Conservation (phyloP, 1,140 invertebrate genomes). For the Hylaeus volcanicus region DNA sequence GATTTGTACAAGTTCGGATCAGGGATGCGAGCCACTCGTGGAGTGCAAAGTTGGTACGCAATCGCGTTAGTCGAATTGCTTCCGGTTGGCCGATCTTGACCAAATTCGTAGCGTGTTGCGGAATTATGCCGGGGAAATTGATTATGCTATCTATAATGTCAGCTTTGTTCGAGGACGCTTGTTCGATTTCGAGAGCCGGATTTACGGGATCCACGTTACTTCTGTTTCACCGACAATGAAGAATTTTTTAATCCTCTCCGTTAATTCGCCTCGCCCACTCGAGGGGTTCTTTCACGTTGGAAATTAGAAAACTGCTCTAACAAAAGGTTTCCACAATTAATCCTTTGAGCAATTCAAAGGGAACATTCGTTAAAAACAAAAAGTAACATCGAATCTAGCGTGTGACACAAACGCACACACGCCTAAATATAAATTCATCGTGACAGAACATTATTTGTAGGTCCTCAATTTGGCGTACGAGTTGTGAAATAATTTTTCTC, state of each 20-base stretch:
- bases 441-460: slow-evolving; percentile 56
- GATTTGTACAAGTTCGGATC: slow-evolving; percentile 48
- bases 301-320: no score
- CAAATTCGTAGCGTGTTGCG: slow-evolving; percentile 62
- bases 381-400: no score
- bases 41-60: slow-evolving; percentile 76
- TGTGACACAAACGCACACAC: no score
- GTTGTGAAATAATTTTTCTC: slow-evolving; percentile 58
- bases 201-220: slow-evolving; percentile 30
- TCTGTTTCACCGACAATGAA: slow-evolving; percentile 12
- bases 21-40: slow-evolving; percentile 50
- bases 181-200: slow-evolving; percentile 33
- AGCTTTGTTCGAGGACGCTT: slow-evolving; percentile 58
- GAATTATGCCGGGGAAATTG: slow-evolving; percentile 74
- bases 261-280: not conserved
- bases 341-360: no score
- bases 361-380: no score
- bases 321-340: no score
- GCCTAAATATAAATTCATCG: slow-evolving; percentile 17
- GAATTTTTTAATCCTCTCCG: slow-evolving; percentile 17
- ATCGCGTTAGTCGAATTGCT: slow-evolving; percentile 77
- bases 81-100: slow-evolving; percentile 69
- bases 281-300: not conserved
- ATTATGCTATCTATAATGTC: slow-evolving; percentile 74
- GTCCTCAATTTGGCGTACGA: slow-evolving; percentile 44